These are phyloP conservation scores for Pyrochroa serraticornis DNA, from an alignment of 2,888 invertebrate genomes.

Conservation along the genomic window DNA sequence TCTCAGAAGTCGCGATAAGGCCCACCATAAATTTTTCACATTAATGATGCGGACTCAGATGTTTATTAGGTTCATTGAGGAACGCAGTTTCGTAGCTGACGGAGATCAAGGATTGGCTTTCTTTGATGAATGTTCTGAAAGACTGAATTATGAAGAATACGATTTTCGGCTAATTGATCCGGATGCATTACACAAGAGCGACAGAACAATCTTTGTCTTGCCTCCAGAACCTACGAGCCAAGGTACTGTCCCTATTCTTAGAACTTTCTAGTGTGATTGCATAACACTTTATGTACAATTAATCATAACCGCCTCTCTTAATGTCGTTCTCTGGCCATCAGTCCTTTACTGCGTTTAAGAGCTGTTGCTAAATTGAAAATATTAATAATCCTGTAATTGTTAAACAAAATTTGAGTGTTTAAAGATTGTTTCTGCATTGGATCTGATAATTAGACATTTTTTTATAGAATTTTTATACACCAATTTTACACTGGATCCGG, in stretches of 20 bases:
- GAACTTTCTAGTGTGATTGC: no score
- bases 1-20: conserved; percentile 85
- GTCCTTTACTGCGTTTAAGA: no score
- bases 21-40: conserved; percentile 86
- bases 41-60: conserved; percentile 92
- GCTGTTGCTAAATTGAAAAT: no score
- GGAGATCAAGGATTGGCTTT: conserved; percentile 94
- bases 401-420: no score
- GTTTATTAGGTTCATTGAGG: conserved; percentile 98
- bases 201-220: conserved; percentile 92
- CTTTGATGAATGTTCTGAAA: conserved; percentile 96
- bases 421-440: no score
- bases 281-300: no score
- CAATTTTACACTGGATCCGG: conserved; percentile 68
- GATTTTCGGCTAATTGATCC: conserved; percentile 77
- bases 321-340: no score
- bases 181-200: conserved; percentile 79
- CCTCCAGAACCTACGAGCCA: conserved; percentile 80
- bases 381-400: no score
- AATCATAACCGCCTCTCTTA: no score
- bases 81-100: conserved; percentile 97
- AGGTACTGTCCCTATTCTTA: no score
- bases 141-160: conserved; percentile 65
- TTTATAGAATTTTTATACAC: conserved; percentile 56
- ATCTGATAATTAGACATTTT: no score